Evolutionary conservation across 2,888 invertebrate genomes (phyloP).

Genomic region (Diplazon laetatorius): DNA sequence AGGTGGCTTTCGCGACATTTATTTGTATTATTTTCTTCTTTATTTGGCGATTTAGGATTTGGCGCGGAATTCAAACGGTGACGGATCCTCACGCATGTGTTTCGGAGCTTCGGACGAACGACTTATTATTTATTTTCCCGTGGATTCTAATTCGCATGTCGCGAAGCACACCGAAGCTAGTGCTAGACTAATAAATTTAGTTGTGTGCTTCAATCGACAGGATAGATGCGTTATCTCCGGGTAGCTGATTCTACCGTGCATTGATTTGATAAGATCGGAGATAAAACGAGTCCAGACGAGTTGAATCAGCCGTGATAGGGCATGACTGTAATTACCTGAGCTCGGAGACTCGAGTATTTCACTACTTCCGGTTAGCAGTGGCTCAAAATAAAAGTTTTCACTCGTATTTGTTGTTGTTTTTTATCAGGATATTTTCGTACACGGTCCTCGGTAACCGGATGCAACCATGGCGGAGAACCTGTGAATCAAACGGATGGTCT

Average conservation of each 20-base stretch:
- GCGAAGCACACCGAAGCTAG: conserved; percentile 6
- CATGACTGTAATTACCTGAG: background rate
- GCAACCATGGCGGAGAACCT: conserved; percentile 37
- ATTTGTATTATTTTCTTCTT: background rate
- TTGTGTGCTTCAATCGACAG: background rate
- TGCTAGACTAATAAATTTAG: background rate
- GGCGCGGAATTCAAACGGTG: conserved; percentile 20
- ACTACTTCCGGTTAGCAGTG: background rate
- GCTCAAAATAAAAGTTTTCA: background rate
- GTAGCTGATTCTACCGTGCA: conserved; percentile 9
- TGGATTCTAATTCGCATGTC: background rate
- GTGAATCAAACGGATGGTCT: background rate
- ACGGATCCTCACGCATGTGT: too few relatives aligned
- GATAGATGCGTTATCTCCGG: conserved; percentile 23
- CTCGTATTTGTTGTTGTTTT: background rate
- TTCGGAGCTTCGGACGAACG: too few relatives aligned
- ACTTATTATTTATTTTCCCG: background rate
- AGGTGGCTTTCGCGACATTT: background rate
- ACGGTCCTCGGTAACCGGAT: conserved; percentile 3
- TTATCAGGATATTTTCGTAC: conserved; percentile 27
- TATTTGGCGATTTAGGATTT: background rate
- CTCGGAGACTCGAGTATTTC: background rate
- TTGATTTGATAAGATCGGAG: conserved; percentile 42
- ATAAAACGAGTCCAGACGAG: background rate
- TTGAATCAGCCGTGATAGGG: background rate